These are phyloP conservation scores for Brenthis hecate DNA, from an alignment of 2,888 invertebrate genomes.

Conservation along the genomic window DNA sequence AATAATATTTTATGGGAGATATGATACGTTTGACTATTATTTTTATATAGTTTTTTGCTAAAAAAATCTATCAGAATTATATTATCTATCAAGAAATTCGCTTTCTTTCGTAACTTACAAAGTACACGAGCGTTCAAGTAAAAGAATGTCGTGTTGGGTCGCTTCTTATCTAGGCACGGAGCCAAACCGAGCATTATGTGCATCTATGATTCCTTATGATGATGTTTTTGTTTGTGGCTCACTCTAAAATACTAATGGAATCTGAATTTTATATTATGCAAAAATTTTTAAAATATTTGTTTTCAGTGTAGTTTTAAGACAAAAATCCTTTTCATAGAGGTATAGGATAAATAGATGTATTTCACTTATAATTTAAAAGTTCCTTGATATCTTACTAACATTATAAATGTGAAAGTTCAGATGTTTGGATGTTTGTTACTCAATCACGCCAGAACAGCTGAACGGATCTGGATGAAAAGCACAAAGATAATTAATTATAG, in stretches of 20 bases:
- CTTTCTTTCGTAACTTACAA: conserved; percentile 24
- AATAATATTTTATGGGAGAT: no score
- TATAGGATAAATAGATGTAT: no score
- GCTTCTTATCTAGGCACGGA: conserved; percentile 54
- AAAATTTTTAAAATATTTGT: conserved; percentile 1
- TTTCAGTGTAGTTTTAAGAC: neutral
- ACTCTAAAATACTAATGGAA: conserved; percentile 34
- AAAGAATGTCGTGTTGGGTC: conserved; percentile 62
- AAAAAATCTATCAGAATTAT: neutral
- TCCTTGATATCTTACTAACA: no score
- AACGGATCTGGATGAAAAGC: no score
- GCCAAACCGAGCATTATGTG: conserved; percentile 49
- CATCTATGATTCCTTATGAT: conserved; percentile 45
- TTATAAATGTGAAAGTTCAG: no score
- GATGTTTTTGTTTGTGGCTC: conserved; percentile 44
- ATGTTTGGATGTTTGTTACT: no score
- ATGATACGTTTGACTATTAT: no score
- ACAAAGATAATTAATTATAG: no score
- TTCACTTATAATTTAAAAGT: no score
- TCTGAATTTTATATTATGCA: conserved; percentile 16
- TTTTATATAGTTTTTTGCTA: neutral
- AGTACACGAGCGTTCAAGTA: conserved; percentile 52
- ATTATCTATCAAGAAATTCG: neutral
- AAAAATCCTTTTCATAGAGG: no score
- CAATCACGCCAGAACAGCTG: no score